Percentiles rank a stretch among this genome's conserved stretches.
phyloP scores from a whole-genome alignment of 2,888 invertebrate species.

The Coenonympha arcania region DNA sequence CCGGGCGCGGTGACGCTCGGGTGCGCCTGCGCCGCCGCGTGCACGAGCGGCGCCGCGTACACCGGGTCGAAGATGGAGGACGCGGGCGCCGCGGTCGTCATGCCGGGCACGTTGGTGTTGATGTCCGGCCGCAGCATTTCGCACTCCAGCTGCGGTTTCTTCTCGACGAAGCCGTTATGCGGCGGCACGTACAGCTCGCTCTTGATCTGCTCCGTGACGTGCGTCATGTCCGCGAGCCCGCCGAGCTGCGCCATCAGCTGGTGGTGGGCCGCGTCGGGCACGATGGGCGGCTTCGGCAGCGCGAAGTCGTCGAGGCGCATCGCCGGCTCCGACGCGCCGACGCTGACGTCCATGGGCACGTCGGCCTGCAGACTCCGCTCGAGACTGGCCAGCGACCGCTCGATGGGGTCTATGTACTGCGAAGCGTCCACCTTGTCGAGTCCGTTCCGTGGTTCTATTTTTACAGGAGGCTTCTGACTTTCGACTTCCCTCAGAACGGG shows the following conservation, averaged over 20 bases:
- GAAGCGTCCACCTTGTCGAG: constrained; percentile 62
- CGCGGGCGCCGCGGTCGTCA: constrained; percentile 67
- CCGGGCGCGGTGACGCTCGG: constrained; percentile 41
- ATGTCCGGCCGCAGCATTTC: constrained; percentile 50
- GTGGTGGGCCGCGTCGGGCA: constrained; percentile 57
- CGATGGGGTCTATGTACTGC: constrained; percentile 78
- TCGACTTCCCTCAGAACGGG: constrained; percentile 38
- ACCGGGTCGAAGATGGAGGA: constrained; percentile 79
- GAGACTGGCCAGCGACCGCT: constrained; percentile 80
- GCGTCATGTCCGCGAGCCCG: constrained; percentile 55
- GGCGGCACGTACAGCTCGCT: constrained; percentile 55
- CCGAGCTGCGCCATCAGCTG: constrained; percentile 65
- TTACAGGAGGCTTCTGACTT: constrained; percentile 42
- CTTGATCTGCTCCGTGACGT: constrained; percentile 57
- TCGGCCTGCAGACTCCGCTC: constrained; percentile 77
- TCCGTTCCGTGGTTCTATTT: constrained; percentile 59
- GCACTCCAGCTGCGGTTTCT: constrained; percentile 48
- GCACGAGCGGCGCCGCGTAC: constrained; percentile 58
- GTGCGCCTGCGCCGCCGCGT: constrained; percentile 55
- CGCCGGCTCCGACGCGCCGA: constrained; percentile 64
- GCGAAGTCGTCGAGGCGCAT: constrained; percentile 67
- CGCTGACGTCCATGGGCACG: constrained; percentile 71
- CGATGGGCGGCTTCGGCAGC: constrained; percentile 55
- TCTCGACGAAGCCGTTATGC: constrained; percentile 65
- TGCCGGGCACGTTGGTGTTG: constrained; percentile 41